These are phyloP conservation scores for Pseudonaja textilis DNA, from an alignment of 2,113 vertebrate species.

Conservation along the genomic window DNA sequence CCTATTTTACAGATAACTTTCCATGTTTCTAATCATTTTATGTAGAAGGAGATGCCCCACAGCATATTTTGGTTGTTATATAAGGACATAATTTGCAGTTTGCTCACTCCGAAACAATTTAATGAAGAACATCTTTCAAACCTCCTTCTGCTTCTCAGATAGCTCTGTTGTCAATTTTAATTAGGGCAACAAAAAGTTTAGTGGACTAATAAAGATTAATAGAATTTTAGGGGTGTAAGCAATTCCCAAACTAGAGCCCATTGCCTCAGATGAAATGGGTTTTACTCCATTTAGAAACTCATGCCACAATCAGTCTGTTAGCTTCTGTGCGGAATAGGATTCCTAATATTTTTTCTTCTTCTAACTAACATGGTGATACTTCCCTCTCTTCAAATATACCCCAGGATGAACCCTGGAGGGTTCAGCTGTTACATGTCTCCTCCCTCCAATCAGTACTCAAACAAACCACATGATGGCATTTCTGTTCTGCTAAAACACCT, in stretches of 20 bases:
- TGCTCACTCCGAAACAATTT: not conserved
- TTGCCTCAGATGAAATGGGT: not conserved
- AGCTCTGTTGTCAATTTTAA: not conserved
- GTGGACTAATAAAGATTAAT: not conserved
- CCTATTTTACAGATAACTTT: not conserved
- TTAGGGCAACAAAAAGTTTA: not conserved
- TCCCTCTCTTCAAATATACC: not conserved
- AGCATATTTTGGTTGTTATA: not conserved
- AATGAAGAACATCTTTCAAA: slow-evolving; percentile 2
- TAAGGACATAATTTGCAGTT: not conserved
- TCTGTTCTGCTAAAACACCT: not conserved
- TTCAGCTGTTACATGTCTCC: not conserved
- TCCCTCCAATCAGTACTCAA: not conserved
- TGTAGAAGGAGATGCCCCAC: not conserved
- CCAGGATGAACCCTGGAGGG: not conserved
- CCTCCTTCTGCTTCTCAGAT: not conserved
- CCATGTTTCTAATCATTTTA: not conserved
- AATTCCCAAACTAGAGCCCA: not conserved
- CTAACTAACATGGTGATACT: not conserved
- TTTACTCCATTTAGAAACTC: not conserved
- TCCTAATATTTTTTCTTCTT: not conserved
- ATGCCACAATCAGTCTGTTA: not conserved
- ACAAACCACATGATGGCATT: slow-evolving; percentile 5
- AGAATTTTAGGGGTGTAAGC: not conserved
- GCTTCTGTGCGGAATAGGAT: not conserved